Evolutionary conservation across 2,113 vertebrate species (phyloP).

Genomic region (Anoura caudifer): DNA sequence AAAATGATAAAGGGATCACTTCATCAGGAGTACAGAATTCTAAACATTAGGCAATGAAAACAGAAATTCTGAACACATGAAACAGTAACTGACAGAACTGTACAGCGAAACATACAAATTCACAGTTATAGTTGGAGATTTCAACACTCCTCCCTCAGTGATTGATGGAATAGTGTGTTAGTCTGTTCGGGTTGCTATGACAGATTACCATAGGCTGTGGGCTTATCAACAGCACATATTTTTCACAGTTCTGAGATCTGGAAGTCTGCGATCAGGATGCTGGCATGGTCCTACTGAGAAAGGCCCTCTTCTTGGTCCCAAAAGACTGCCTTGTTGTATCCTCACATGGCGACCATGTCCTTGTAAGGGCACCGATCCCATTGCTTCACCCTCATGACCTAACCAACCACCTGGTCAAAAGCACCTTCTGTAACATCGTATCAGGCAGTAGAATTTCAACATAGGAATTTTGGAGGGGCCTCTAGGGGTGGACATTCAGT

Average conservation of each 20-base stretch:
- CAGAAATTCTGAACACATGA: not conserved
- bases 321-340: too few relatives aligned
- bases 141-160: too few relatives aligned
- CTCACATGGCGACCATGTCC: fast-evolving
- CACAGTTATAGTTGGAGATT: not conserved
- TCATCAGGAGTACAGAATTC: not conserved
- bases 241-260: not conserved
- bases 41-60: not conserved
- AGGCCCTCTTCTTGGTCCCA: not conserved
- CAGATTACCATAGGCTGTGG: not conserved
- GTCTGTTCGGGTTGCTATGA: not conserved
- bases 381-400: not conserved
- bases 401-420: not conserved
- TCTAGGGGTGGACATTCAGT: not conserved
- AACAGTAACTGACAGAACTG: not conserved
- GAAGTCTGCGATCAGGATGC: not conserved
- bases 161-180: not conserved
- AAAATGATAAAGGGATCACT: not conserved
- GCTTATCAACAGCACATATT: not conserved
- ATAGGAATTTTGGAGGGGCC: not conserved
- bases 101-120: not conserved
- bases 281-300: fast-evolving
- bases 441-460: not conserved
- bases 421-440: not conserved
- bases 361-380: not conserved